These are phyloP conservation scores for Oscheius sp. DNA, from an alignment of 1,140 invertebrate species.

Conservation along the genomic window DNA sequence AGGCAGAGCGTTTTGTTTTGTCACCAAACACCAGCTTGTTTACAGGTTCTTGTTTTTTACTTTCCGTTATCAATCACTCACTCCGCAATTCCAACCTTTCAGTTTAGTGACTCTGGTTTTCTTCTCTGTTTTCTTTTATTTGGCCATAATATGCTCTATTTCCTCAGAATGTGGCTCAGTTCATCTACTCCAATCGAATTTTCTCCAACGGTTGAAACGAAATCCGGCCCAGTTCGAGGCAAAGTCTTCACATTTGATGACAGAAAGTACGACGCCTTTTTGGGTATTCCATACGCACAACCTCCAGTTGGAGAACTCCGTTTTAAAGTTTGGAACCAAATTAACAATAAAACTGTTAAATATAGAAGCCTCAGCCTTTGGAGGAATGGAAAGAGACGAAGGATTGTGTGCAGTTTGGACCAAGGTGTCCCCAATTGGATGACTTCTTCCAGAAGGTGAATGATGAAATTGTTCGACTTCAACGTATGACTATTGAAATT, in stretches of 20 bases:
- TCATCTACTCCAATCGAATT: neutral
- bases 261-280: constrained; percentile 13
- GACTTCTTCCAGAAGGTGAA: neutral
- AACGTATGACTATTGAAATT: too few species aligned
- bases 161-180: neutral
- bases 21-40: too few species aligned
- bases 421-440: constrained; percentile 8
- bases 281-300: constrained; percentile 34
- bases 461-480: too few species aligned
- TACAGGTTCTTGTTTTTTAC: too few species aligned
- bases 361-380: constrained; percentile 3
- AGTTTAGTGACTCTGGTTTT: too few species aligned
- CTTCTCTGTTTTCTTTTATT: neutral
- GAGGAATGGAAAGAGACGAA: constrained; percentile 11
- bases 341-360: neutral
- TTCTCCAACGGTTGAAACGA: neutral
- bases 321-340: constrained; percentile 9
- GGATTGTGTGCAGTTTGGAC: constrained; percentile 9
- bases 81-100: too few species aligned
- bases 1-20: too few species aligned
- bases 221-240: neutral
- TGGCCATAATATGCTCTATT: neutral
- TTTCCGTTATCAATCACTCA: too few species aligned
- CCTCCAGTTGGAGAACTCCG: constrained; percentile 10
- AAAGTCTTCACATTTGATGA: neutral